phyloP scores from a whole-genome alignment of 2,797 vertebrate species.

The Threskiornis aethiopicus region DNA sequence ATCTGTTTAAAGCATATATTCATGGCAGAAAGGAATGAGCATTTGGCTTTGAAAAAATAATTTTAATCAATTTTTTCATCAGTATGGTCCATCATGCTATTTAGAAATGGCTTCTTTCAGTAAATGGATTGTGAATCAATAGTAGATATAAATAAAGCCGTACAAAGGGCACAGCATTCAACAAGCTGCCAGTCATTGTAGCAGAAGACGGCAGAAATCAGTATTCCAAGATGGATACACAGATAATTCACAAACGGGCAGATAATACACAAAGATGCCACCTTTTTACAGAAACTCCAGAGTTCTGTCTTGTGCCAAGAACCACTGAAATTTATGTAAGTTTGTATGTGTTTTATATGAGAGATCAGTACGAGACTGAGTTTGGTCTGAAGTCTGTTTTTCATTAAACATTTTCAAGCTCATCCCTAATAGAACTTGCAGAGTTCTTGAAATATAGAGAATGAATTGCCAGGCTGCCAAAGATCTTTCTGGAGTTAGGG shows the following conservation, averaged over 20 bases:
- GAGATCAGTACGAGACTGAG: neutral
- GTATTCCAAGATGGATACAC: neutral
- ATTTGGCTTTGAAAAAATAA: conserved; percentile 39
- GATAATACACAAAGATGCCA: neutral
- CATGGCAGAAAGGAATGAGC: neutral
- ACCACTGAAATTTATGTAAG: neutral
- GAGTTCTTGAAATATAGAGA: neutral
- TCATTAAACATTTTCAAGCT: neutral
- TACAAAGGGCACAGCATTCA: conserved; percentile 40
- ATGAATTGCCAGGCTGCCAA: neutral
- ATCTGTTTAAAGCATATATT: conserved; percentile 49
- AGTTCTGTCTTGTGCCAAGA: neutral
- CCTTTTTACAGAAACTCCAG: neutral
- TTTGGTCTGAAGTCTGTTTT: neutral
- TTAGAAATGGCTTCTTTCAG: conserved; percentile 69
- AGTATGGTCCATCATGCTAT: neutral
- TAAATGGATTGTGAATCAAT: conserved; percentile 69
- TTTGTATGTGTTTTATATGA: neutral
- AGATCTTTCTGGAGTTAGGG: neutral
- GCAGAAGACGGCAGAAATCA: neutral
- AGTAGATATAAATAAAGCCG: conserved; percentile 54
- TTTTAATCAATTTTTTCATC: conserved; percentile 52
- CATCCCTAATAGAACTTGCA: neutral
- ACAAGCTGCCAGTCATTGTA: conserved; percentile 35
- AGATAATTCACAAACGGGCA: neutral